Conservation (phyloP, 2,888 invertebrate genomes). For the Spodoptera littoralis region DNA sequence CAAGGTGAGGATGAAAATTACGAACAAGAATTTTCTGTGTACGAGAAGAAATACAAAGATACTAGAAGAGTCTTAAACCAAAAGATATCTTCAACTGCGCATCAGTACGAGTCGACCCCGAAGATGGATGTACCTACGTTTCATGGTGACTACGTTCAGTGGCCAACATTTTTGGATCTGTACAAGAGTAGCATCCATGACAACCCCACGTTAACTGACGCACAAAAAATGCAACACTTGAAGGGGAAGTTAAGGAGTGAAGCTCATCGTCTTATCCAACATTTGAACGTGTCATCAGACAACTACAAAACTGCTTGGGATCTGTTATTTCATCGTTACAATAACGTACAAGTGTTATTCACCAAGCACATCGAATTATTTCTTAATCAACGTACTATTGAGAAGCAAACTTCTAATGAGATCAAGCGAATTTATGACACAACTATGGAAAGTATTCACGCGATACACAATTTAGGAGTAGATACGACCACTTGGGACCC, state of each 20-base stretch:
- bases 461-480: slow-evolving; percentile 42
- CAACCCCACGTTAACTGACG: slow-evolving; percentile 20
- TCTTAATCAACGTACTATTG: slow-evolving; percentile 12
- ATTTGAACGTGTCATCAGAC: slow-evolving; percentile 38
- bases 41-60: slow-evolving; percentile 1
- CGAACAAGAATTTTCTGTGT: slow-evolving; percentile 1
- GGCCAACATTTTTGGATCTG: slow-evolving; percentile 35
- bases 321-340: slow-evolving; percentile 2
- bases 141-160: slow-evolving; percentile 10
- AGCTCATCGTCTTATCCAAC: slow-evolving; percentile 38
- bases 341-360: slow-evolving; percentile 20
- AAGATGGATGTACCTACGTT: slow-evolving; percentile 21
- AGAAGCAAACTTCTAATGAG: slow-evolving; percentile 3
- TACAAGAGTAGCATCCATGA: slow-evolving; percentile 1
- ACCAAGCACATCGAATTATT: slow-evolving; percentile 39
- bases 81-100: slow-evolving; percentile 2
- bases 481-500: slow-evolving; percentile 42
- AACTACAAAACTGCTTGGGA: slow-evolving; percentile 25
- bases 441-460: slow-evolving; percentile 38
- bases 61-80: slow-evolving; percentile 1
- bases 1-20: neutral
- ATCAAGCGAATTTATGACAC: slow-evolving; percentile 34
- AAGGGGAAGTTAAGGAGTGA: slow-evolving; percentile 41
- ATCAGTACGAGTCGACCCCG: slow-evolving; percentile 4
- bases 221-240: slow-evolving; percentile 39